phyloP scores from a whole-genome alignment of 2,797 vertebrate species.

The Aplochiton taeniatus region DNA sequence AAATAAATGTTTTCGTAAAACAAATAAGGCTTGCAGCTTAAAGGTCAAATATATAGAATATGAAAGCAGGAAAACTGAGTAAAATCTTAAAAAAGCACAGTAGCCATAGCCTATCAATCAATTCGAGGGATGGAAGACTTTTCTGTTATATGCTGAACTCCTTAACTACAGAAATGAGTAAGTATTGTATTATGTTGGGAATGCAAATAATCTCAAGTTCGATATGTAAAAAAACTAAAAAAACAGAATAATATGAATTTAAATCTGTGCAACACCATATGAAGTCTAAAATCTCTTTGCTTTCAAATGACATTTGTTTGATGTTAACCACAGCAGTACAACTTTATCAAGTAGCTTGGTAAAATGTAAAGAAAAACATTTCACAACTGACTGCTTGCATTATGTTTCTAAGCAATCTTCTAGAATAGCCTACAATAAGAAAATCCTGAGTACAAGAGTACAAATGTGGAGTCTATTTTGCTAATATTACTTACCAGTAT shows the following conservation, averaged over 20 bases:
- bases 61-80: not conserved
- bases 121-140: too few species aligned
- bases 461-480: too few species aligned
- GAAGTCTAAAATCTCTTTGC: not conserved
- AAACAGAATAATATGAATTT: not conserved
- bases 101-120: too few species aligned
- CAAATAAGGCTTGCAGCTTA: conserved; percentile 14
- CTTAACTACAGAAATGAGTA: too few species aligned
- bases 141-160: too few species aligned
- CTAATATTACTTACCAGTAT: too few species aligned
- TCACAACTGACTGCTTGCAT: conserved; percentile 15
- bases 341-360: conserved; percentile 8
- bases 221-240: conserved; percentile 6
- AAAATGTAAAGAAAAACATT: conserved; percentile 23
- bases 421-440: not conserved
- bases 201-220: not conserved
- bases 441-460: too few species aligned
- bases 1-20: conserved; percentile 2
- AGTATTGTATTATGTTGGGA: too few species aligned
- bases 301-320: not conserved
- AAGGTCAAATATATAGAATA: not conserved
- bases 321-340: conserved; percentile 17
- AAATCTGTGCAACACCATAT: conserved; percentile 1
- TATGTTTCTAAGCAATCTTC: conserved; percentile 18
- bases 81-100: not conserved